These are phyloP conservation scores for Triplophysa siluroides DNA, from an alignment of 2,113 vertebrate genomes.

Conservation along the genomic window DNA sequence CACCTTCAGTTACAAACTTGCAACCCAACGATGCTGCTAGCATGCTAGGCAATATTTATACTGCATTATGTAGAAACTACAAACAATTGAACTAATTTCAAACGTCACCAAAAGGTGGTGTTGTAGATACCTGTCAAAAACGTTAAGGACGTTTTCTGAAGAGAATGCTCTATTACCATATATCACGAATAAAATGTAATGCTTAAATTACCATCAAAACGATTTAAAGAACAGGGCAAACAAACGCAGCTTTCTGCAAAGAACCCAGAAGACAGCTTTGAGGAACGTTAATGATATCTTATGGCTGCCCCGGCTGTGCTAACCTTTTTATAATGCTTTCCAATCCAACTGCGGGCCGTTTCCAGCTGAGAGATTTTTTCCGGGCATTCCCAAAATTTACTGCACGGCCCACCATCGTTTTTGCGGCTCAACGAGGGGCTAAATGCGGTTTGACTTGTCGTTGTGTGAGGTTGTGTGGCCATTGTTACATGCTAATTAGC, in stretches of 20 bases:
- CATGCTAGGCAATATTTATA: not conserved
- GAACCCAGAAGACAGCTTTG: not conserved
- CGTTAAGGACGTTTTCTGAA: not conserved
- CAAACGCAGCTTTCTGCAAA: too few relatives aligned
- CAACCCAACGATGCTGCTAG: too few relatives aligned
- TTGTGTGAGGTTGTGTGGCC: constrained; percentile 67
- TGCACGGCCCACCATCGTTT: constrained; percentile 85
- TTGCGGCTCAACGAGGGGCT: constrained; percentile 67
- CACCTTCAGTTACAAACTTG: not conserved
- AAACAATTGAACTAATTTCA: not conserved
- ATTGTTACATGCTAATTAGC: constrained; percentile 56
- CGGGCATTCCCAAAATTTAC: constrained; percentile 86
- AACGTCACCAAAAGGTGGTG: not conserved
- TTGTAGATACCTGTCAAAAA: not conserved
- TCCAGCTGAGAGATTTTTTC: constrained; percentile 88
- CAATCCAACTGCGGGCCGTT: constrained; percentile 85
- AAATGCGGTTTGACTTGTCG: constrained; percentile 60
- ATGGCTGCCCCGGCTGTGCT: constrained; percentile 26
- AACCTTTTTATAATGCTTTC: constrained; percentile 95
- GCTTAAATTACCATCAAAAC: too few relatives aligned
- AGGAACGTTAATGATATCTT: not conserved
- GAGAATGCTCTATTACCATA: not conserved
- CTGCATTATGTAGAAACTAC: not conserved
- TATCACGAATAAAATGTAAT: too few relatives aligned
- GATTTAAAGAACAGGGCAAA: too few relatives aligned